Base-by-base conservation (phyloP, 2,797 vertebrate genomes). In the Rhinichthys osculus region DNA sequence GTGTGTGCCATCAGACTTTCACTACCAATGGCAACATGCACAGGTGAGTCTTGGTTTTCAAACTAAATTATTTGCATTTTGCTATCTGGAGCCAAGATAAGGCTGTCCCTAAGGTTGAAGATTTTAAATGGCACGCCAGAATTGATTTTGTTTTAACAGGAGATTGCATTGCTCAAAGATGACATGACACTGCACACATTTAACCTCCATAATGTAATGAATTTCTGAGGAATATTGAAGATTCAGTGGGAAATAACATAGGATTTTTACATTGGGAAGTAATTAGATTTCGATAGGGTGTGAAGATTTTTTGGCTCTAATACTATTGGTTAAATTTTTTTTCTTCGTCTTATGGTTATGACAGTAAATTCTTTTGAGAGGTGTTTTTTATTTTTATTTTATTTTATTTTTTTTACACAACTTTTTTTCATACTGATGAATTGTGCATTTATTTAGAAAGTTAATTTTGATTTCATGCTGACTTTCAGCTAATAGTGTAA, bases 11-110 rank as follows among this genome's bases (percentile, higher is more conserved):
- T 78, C 98, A 99, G 93, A 98, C 98, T 44, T 99, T 99, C 93
- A 98, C 98, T 93, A 99, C 98, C 94, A 99, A 99, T 82, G 97
- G 98, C 87, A 99, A 99, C 95, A 99, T 99, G 98, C 98, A 99
- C 97, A 96, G 98, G 98, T 99, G 90, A 93, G 94, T 94, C 62
- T 78, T 84, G 8, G 19, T 5, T n/a, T 27, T 10, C 11, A 21
- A 33, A 71, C 23, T 1, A 30, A 17, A 73, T 10, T 9, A 17
- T 14, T 23, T 47, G 30, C 78, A 54, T 74, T 73, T 38, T 44
- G 33, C 77, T 47, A 67, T 69, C 47, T 30, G 47, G 59, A 40
- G 33, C 10, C 38, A 23, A 69, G 27, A 83, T 30, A 76, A 27
- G 27, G 27, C 27, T 76, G 57, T 66, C 7, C 23, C 30, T 69